phyloP scores from a whole-genome alignment of 2,888 invertebrate genomes.

The Steromphala cineraria region DNA sequence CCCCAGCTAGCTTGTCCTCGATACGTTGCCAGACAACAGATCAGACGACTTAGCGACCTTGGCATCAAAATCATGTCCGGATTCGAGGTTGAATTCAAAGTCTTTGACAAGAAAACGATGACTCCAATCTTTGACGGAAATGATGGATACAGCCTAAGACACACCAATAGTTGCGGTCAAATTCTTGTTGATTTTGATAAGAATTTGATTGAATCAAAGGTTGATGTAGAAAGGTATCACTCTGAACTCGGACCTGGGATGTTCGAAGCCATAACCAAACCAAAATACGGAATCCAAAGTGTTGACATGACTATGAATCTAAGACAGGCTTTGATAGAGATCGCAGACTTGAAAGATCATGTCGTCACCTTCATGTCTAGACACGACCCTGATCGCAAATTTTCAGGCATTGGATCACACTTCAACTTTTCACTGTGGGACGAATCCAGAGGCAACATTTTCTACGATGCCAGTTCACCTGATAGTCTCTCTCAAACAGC shows the following conservation, averaged over 20 bases:
- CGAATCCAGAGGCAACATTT: constrained; percentile 1
- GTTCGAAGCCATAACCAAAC: not conserved
- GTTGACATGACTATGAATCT: not conserved
- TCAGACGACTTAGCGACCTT: not conserved
- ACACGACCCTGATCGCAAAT: too few species aligned
- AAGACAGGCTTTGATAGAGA: not conserved
- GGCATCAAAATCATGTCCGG: not conserved
- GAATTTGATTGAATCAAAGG: not conserved
- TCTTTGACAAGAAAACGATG: not conserved
- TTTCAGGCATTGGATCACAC: not conserved
- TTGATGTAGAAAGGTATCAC: not conserved
- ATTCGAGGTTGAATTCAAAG: not conserved
- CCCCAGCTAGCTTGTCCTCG: not conserved
- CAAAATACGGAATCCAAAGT: constrained; percentile 1
- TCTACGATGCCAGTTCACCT: constrained; percentile 24
- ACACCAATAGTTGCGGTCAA: not conserved
- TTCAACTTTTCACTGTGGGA: not conserved
- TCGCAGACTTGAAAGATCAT: not conserved
- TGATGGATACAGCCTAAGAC: not conserved
- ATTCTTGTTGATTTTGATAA: not conserved
- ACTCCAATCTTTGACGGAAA: not conserved
- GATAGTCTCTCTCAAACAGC: constrained; percentile 24
- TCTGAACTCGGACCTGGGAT: not conserved
- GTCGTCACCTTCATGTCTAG: not conserved
- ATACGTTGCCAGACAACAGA: not conserved